Evolutionary conservation across 2,888 invertebrate genomes (phyloP), one percentile per base, ranked within the genome.

Genomic region (Chorisops tibialis): DNA sequence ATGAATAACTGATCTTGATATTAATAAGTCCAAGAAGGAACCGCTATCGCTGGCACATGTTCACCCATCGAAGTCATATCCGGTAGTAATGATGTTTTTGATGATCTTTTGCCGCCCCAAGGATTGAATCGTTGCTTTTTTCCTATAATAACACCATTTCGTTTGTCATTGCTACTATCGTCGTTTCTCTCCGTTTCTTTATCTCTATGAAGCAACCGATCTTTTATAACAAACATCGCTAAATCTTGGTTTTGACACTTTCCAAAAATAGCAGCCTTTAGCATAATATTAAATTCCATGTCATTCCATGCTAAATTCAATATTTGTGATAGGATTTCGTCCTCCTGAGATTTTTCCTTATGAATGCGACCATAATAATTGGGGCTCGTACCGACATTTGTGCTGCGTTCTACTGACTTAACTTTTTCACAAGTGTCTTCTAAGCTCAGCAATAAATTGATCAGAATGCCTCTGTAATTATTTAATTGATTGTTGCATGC

Each of bases 111-210:
- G 51, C 78, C 78, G 48, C 78, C 78, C 78, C 78, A 78, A 1
- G 78, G 77, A 66, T 78, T 78, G 67, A 78, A 78, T 3, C 77
- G 70, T 64, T 77, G 77, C 64, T 78, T 77, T 67, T 78, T 78
- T 41, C 77, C 78, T 30, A 77, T 67, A 4, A 76, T 72, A 59
- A 73, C 67, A 1, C 75, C 70, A 45, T 76, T 73, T 4, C 77
- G 71, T 66, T 77, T 77, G 54, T 75, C 75, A 61, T 7, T 43
- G 18, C 43, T 56, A 4, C 19, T 39, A 4, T 56, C 56, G 2
- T 18, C 18, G 11, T 24, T 43, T 16, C 30, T 56, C 16, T 56
- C 56, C 12, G 21, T 16, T 9, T 9, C 30, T 18, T 18, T 41
- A 11, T 45, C 45, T 30, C 48, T 59, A 14, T 59, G 18, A 4